A percentile compares a stretch with the other conserved stretches of the same genome.
phyloP scores from a whole-genome alignment of 2,113 vertebrate genomes.

The Myxocyprinus asiaticus region DNA sequence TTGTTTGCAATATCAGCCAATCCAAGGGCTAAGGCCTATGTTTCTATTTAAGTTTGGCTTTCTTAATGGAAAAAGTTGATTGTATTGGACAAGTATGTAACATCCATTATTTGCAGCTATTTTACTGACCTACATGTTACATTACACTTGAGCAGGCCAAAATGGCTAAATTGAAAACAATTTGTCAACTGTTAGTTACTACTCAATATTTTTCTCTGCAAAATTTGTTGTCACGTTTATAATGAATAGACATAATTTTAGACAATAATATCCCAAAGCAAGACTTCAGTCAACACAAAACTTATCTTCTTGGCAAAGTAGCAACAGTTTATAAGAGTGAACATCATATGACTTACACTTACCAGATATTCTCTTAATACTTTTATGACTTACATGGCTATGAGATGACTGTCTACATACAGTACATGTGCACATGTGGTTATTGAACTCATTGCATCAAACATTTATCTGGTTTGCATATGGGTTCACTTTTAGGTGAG shows the following conservation, averaged over 20 bases:
- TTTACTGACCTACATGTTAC: background rate
- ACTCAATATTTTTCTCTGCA: background rate
- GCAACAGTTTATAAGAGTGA: background rate
- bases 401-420: too few species aligned
- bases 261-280: background rate
- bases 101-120: background rate
- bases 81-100: background rate
- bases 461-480: too few species aligned
- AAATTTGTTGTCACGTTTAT: background rate
- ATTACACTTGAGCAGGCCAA: background rate
- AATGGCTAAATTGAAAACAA: background rate
- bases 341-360: constrained; percentile 1
- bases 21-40: background rate
- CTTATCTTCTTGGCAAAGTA: constrained; percentile 3
- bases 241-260: background rate
- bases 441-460: too few species aligned
- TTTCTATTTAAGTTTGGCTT: background rate
- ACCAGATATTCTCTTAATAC: constrained; percentile 10
- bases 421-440: too few species aligned
- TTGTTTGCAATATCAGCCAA: background rate
- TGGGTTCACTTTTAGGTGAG: too few species aligned
- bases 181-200: background rate
- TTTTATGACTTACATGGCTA: too few species aligned
- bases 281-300: background rate
- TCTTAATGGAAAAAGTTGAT: background rate